Evolutionary conservation across 37 sponge, comb jelly and placozoan genomes (phyloP), one percentile per base, ranked within the genome.

Genomic region (Amphimedon queenslandica): DNA sequence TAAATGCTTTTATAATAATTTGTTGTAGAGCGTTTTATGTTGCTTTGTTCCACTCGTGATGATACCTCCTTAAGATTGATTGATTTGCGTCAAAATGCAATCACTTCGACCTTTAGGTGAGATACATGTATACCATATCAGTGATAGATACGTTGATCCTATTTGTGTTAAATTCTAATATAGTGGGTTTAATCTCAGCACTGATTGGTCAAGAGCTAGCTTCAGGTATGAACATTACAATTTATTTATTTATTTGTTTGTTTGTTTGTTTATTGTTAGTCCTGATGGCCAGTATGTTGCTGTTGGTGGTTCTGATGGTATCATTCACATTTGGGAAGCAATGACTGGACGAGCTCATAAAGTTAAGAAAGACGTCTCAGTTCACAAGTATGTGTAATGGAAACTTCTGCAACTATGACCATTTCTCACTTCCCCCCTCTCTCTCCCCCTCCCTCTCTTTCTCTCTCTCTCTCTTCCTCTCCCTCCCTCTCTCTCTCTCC

Each of bases 281-380:
- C 97, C 97, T 31, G 94, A 94, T 84, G 97, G 97, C 4, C 90
- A 90, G 83, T 93, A 90, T 51, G 95, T 96, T 0, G 94, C 92
- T 29, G 86, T 82, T 25, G 97, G 97, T 0, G 90, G 92, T 2
- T 66, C 78, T 31, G 97, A 96, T 81, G 97, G 97, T 24, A 76
- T 77, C 53, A 58, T 96, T 21, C 90, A 82, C 63, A 58, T 96
- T 20, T 96, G 97, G 97, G 86, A 90, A 39, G 64, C 73, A 16
- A 43, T 68, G 42, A 80, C 74, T 37, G 63, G 66, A 3, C 70
- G 65, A 23, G 31, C 73, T 30, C 84, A 92, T 42, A 77, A 74
- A 33, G 64, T 42, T 37, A 82, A 74, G 66, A 86, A 84, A 42
- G 91, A 92, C 79, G 72, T 23, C 82, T 88, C 42, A 43, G 82